Conservation (phyloP, 1,140 invertebrate species). For the Nixonia krombeini region DNA sequence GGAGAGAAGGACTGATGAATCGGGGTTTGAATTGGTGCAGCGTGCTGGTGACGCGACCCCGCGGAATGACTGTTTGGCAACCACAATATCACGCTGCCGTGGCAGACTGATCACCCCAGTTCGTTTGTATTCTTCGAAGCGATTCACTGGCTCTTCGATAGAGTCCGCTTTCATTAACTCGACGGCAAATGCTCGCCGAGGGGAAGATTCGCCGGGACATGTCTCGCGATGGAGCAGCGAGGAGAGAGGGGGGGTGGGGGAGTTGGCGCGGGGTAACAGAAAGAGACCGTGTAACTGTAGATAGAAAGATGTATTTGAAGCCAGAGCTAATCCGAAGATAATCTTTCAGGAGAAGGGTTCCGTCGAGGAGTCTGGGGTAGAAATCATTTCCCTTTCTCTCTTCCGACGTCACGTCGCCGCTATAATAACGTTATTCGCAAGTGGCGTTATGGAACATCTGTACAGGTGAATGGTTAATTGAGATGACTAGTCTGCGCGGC, state of each 20-base stretch:
- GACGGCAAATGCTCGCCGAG: background rate
- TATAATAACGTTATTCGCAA: background rate
- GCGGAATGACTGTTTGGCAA: slow-evolving; percentile 53
- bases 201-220: background rate
- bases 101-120: slow-evolving; percentile 25
- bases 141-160: slow-evolving; percentile 23
- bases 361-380: background rate
- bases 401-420: background rate
- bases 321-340: background rate
- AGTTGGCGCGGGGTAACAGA: background rate
- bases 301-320: background rate
- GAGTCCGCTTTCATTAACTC: slow-evolving; percentile 33
- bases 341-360: background rate
- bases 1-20: slow-evolving; percentile 7
- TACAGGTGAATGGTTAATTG: too few relatives aligned
- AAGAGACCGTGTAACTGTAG: slow-evolving; percentile 1
- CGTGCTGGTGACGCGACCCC: slow-evolving; percentile 33
- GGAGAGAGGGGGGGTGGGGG: background rate
- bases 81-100: slow-evolving; percentile 29
- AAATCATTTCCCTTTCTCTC: background rate
- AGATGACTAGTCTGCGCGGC: too few relatives aligned
- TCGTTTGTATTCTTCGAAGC: slow-evolving; percentile 23
- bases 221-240: slow-evolving; percentile 14
- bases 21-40: slow-evolving; percentile 52
- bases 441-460: background rate